Base-by-base conservation (phyloP, 2,888 invertebrate genomes). In the Eristalis pertinax region DNA sequence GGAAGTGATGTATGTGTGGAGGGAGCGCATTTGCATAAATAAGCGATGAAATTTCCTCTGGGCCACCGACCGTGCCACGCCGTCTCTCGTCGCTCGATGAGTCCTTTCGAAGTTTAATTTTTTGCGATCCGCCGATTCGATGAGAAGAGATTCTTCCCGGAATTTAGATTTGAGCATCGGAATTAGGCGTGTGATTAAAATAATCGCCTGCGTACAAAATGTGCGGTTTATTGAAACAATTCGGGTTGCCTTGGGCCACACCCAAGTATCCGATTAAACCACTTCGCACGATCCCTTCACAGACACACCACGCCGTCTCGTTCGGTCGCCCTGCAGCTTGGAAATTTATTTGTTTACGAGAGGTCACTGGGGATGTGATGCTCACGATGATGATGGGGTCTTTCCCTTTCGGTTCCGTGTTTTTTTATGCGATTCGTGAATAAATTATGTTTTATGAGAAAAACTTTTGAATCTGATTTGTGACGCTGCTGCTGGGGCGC, bases 391-490 rank as follows among this genome's bases (percentile, higher is more conserved):
- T n/a, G 43, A 5, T n/a, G 19, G 50, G 50, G 19, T 50, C 8
- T 8, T 50, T 50, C 19, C 50, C 50, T 19, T 50, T 38, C 13
- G 38, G 69, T 67, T 69, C 64, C 11, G 50, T 74, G 64, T 56
- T 60, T 65, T 75, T 35, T 15, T 63, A 13, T 84, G 43, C 56
- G 77, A 77, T 70, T 70, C 72, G 19, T 50, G 60, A 60, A 86
- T 86, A 79, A 83, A 79, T 86, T 78, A 83, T 83, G 78, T 68
- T 83, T 83, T 83, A 67, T 78, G 65, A 62, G 67, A 1, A 13
- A 75, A 83, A 83, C 32, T 83, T 86, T 83, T 56, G 32, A 63
- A 74, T 73, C 69, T 38, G 73, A 64, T 83, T 84, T 58, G n/a
- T 41, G 35, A 73, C 70, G 63, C 50, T 70, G 35, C 32, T 32